Conservation (phyloP, 2,888 invertebrate species). For the Caenorhabditis imperialis region DNA sequence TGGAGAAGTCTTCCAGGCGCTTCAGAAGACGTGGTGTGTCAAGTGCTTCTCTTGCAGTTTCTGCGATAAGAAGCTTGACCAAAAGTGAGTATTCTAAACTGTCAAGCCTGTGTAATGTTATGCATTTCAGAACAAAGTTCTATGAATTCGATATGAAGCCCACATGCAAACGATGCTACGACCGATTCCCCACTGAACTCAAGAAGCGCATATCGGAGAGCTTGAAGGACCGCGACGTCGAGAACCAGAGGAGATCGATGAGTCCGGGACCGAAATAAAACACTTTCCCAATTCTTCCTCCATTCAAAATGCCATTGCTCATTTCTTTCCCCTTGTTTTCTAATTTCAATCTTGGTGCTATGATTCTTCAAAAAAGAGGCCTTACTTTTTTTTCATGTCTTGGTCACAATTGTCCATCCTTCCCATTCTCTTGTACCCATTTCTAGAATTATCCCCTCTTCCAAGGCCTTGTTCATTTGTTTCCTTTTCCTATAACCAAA, state of each 20-base stretch:
- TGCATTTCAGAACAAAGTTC: constrained; percentile 85
- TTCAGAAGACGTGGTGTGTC: constrained; percentile 99
- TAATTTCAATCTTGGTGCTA: constrained; percentile 33
- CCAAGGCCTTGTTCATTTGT: neutral
- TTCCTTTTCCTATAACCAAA: constrained; percentile 10
- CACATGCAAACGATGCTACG: constrained; percentile 98
- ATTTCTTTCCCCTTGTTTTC: constrained; percentile 36
- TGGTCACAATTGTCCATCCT: constrained; percentile 30
- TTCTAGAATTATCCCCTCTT: constrained; percentile 21
- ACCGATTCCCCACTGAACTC: constrained; percentile 93
- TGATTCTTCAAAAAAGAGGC: constrained; percentile 8
- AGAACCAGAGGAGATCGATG: constrained; percentile 56
- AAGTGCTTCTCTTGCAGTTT: constrained; percentile 98
- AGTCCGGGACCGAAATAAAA: constrained; percentile 52
- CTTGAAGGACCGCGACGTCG: constrained; percentile 70
- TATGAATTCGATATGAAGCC: constrained; percentile 99
- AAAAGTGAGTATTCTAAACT: constrained; percentile 78
- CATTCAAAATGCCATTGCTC: constrained; percentile 34
- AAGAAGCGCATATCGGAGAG: constrained; percentile 85
- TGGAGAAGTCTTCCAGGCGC: constrained; percentile 92
- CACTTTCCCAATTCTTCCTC: neutral
- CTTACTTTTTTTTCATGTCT: constrained; percentile 10
- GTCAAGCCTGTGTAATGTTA: neutral
- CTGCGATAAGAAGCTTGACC: constrained; percentile 89
- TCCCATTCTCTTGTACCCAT: constrained; percentile 8